phyloP scores from a whole-genome alignment of 2,888 invertebrate genomes.

The Morpho deidamia region DNA sequence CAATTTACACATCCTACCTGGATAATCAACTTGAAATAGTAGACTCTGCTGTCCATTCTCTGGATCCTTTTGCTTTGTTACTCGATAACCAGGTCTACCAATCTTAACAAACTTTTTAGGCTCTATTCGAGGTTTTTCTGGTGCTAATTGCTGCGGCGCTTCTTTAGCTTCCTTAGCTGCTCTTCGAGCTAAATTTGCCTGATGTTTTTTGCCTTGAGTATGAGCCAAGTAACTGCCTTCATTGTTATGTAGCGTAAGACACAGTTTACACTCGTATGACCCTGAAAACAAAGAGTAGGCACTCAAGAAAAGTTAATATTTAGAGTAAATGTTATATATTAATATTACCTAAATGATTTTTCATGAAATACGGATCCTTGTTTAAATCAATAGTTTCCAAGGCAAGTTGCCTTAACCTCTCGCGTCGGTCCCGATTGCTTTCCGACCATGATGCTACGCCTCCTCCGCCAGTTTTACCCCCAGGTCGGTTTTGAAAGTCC shows the following conservation, averaged over 20 bases:
- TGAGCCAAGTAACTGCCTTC: conserved; percentile 99
- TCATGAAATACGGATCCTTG: conserved; percentile 99
- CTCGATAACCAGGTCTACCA: conserved; percentile 98
- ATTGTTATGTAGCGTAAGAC: conserved; percentile 98
- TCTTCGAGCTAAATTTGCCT: conserved; percentile 97
- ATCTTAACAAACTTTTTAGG: conserved; percentile 99
- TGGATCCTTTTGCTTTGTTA: conserved; percentile 98
- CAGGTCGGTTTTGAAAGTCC: conserved; percentile 99
- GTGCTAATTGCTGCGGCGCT: conserved; percentile 94
- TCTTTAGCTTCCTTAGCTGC: conserved; percentile 99
- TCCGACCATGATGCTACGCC: conserved; percentile 99
- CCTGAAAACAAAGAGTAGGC: conserved; percentile 59
- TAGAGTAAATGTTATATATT: no score
- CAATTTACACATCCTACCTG: conserved; percentile 62
- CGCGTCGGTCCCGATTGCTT: conserved; percentile 96
- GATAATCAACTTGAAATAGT: conserved; percentile 97
- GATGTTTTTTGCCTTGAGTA: conserved; percentile 99
- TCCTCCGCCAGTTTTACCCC: conserved; percentile 99
- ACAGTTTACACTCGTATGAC: conserved; percentile 99
- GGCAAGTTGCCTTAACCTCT: conserved; percentile 96
- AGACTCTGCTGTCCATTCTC: conserved; percentile 97
- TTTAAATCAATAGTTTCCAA: conserved; percentile 99
- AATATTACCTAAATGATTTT: conserved; percentile 92
- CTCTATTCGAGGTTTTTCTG: conserved; percentile 97
- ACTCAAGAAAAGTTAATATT: no score